Evolutionary conservation across 1,140 invertebrate genomes (phyloP).

Genomic region (Zaprionus davidi): DNA sequence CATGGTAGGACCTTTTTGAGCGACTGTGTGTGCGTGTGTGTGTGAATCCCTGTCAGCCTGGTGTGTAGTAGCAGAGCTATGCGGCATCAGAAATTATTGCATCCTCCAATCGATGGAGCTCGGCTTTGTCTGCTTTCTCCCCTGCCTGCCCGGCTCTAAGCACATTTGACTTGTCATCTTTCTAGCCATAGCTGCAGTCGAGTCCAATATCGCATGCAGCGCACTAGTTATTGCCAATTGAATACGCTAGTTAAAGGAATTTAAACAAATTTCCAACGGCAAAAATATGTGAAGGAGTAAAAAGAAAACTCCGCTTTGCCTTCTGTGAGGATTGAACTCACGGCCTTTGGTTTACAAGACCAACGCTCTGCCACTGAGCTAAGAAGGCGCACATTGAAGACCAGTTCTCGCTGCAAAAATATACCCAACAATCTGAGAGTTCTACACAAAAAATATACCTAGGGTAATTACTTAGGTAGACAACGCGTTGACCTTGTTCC

Average conservation of each 20-base stretch:
- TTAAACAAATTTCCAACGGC: background rate
- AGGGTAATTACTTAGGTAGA: conserved; percentile 14
- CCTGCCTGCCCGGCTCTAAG: conserved; percentile 9
- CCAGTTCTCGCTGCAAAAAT: background rate
- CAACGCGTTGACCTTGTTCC: background rate
- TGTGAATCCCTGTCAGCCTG: conserved; percentile 7
- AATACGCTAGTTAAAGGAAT: background rate
- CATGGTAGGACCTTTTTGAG: conserved; percentile 60
- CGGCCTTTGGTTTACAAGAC: conserved; percentile 97
- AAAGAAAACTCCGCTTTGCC: conserved; percentile 84
- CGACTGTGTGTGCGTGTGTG: conserved; percentile 34
- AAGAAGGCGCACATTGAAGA: conserved; percentile 88
- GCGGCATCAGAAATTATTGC: conserved; percentile 73
- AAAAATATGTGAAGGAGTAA: background rate
- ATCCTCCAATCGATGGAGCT: conserved; percentile 44
- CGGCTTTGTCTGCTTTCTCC: background rate
- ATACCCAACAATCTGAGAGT: background rate
- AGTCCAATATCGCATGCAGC: conserved; percentile 44
- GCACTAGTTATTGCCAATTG: background rate
- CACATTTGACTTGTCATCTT: conserved; percentile 66
- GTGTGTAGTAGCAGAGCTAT: conserved; percentile 26
- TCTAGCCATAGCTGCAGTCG: conserved; percentile 3
- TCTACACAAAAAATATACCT: background rate
- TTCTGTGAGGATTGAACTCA: conserved; percentile 95
- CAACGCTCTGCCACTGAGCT: conserved; percentile 97